Conservation (phyloP, 2,888 invertebrate species). For the Asteroscopus sphinx region DNA sequence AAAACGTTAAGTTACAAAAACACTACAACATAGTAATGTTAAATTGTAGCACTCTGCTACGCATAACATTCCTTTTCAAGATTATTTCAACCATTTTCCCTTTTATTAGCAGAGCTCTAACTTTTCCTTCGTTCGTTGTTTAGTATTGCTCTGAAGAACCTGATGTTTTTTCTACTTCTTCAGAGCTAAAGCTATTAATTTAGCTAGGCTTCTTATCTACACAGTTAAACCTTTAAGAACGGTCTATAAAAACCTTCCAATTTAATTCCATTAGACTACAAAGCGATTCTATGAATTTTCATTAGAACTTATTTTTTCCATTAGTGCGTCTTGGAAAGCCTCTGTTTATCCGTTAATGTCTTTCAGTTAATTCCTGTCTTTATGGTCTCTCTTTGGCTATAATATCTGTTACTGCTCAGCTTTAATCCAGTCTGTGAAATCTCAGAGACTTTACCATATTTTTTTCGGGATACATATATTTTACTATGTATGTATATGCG, state of each 20-base stretch:
- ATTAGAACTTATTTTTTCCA: constrained; percentile 56
- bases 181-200: constrained; percentile 9
- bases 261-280: constrained; percentile 41
- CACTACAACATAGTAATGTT: no score
- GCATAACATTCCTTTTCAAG: no score
- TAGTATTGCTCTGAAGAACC: neutral
- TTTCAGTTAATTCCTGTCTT: constrained; percentile 47
- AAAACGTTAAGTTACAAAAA: no score
- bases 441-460: neutral
- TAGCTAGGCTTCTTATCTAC: neutral
- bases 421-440: constrained; percentile 1
- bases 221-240: constrained; percentile 14
- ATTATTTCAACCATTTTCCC: no score
- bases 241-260: constrained; percentile 21
- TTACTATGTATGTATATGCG: no score
- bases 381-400: constrained; percentile 34
- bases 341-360: constrained; percentile 44
- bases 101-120: no score
- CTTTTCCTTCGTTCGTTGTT: neutral
- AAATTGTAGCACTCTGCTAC: no score
- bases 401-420: constrained; percentile 37
- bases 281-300: constrained; percentile 52
- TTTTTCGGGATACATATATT: no score
- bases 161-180: neutral
- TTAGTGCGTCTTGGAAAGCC: constrained; percentile 41